phyloP scores from a whole-genome alignment of 1,140 invertebrate species.

The Drosophila athabasca region DNA sequence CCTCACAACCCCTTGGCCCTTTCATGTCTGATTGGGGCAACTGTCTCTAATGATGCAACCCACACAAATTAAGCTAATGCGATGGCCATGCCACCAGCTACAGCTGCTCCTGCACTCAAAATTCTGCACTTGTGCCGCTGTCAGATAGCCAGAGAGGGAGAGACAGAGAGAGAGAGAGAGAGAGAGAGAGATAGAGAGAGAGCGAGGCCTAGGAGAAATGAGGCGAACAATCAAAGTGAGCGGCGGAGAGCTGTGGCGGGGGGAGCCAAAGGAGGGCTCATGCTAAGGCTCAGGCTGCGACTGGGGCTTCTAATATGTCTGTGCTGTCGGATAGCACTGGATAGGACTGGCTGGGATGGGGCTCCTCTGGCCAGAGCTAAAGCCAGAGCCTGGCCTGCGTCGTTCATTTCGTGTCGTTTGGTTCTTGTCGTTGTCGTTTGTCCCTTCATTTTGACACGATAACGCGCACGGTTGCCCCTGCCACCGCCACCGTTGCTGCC shows the following conservation, averaged over 20 bases:
- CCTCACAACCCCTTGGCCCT: conserved; percentile 52
- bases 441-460: conserved; percentile 81
- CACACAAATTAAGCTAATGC: conserved; percentile 78
- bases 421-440: conserved; percentile 79
- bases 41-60: conserved; percentile 67
- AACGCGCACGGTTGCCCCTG: conserved; percentile 62
- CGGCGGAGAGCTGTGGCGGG: conserved; percentile 4
- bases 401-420: conserved; percentile 68
- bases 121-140: conserved; percentile 69
- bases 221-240: conserved; percentile 66
- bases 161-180: conserved; percentile 5
- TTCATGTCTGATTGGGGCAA: conserved; percentile 47
- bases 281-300: conserved; percentile 48
- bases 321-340: background rate
- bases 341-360: background rate
- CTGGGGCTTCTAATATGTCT: conserved; percentile 47
- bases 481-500: background rate
- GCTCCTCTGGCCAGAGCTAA: conserved; percentile 8
- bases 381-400: conserved; percentile 5
- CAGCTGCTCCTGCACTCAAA: conserved; percentile 30
- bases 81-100: conserved; percentile 45
- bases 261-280: too few relatives aligned
- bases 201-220: conserved; percentile 59
- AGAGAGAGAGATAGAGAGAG: conserved; percentile 8
- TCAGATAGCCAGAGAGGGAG: conserved; percentile 27